phyloP scores from a whole-genome alignment of 2,113 vertebrate genomes.

The Misgurnus anguillicaudatus region DNA sequence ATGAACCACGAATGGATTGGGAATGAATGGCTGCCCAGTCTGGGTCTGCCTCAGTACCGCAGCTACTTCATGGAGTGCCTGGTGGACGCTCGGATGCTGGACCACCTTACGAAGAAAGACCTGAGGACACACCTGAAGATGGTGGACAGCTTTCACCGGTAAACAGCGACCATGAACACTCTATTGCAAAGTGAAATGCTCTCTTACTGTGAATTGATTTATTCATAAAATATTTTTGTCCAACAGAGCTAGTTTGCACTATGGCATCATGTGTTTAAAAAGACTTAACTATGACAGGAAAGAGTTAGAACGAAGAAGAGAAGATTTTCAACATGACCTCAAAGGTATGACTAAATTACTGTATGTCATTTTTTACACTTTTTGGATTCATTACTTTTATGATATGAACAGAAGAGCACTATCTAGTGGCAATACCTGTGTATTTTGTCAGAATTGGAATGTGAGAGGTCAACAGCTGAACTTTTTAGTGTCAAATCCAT shows the following conservation, averaged over 20 bases:
- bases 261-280: conserved; percentile 97
- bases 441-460: neutral
- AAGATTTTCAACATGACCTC: conserved; percentile 83
- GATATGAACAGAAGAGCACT: conserved; percentile 40
- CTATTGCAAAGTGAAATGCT: neutral
- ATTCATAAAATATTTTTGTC: neutral
- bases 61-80: conserved; percentile 99
- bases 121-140: conserved; percentile 94
- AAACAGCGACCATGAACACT: conserved; percentile 45
- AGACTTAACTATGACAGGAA: conserved; percentile 97
- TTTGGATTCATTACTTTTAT: neutral
- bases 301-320: conserved; percentile 89
- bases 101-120: conserved; percentile 97
- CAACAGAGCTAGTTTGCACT: conserved; percentile 92
- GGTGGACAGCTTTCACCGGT: conserved; percentile 99
- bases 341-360: conserved; percentile 34
- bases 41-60: conserved; percentile 94
- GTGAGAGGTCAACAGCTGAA: conserved; percentile 45
- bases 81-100: conserved; percentile 94
- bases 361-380: neutral
- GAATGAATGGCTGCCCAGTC: conserved; percentile 95
- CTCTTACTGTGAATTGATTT: neutral
- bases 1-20: conserved; percentile 99
- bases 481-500: conserved; percentile 43
- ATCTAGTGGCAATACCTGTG: conserved; percentile 39